These are phyloP conservation scores for Phalacrocorax aristotelis DNA, from an alignment of 2,113 vertebrate genomes.

Conservation along the genomic window DNA sequence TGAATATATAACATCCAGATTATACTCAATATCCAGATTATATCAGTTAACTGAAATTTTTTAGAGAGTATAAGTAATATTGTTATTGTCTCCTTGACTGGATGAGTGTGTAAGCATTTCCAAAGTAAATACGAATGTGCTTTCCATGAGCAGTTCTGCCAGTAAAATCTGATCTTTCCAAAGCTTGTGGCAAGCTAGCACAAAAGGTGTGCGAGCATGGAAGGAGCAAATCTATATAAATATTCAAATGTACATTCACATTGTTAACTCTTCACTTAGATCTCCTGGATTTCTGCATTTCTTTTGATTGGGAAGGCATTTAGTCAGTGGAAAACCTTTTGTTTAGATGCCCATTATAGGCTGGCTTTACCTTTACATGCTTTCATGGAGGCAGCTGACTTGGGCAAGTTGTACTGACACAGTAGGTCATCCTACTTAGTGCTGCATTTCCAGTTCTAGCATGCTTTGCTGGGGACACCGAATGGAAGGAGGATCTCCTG, in stretches of 20 bases:
- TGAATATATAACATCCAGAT: neutral
- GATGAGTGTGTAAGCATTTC: neutral
- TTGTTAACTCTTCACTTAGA: neutral
- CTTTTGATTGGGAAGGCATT: neutral
- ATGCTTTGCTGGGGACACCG: neutral
- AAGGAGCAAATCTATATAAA: neutral
- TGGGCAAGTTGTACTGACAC: too few relatives aligned
- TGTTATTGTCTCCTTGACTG: neutral
- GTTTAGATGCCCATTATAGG: neutral
- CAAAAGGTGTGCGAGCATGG: neutral
- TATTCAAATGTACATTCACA: neutral
- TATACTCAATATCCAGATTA: neutral
- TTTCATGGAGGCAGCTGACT: neutral
- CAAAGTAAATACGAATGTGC: conserved; percentile 1
- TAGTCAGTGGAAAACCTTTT: neutral
- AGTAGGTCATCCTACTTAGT: neutral
- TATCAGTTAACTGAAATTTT: neutral
- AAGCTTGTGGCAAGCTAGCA: neutral
- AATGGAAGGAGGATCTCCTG: neutral
- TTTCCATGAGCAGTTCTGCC: neutral
- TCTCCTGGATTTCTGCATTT: neutral
- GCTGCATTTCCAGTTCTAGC: neutral
- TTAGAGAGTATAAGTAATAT: neutral
- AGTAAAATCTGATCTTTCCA: conserved; percentile 8
- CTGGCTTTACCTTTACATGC: neutral